Evolutionary conservation across 2,113 vertebrate genomes (phyloP).

Genomic region (Hemiscyllium ocellatum): DNA sequence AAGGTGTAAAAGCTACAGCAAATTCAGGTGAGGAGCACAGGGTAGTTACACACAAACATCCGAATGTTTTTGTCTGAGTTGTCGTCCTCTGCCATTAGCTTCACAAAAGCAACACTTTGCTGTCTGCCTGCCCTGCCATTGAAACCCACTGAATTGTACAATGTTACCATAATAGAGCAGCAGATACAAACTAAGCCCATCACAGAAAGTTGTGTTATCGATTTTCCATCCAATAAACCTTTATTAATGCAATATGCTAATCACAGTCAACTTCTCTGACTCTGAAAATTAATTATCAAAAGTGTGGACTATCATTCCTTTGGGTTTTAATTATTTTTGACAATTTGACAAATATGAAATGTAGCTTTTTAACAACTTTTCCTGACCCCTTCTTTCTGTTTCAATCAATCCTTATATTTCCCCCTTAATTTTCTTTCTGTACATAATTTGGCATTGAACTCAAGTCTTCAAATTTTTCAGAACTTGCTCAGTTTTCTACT

Average conservation of each 20-base stretch:
- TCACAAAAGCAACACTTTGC: neutral
- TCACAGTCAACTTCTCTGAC: neutral
- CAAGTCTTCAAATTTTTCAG: neutral
- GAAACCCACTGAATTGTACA: neutral
- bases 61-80: neutral
- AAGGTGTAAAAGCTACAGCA: neutral
- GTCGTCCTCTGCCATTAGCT: neutral
- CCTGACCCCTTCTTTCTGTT: neutral
- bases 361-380: neutral
- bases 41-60: neutral
- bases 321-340: neutral
- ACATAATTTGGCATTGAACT: neutral
- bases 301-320: neutral
- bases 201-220: neutral
- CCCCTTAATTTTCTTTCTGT: neutral
- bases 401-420: neutral
- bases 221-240: neutral
- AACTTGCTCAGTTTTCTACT: neutral
- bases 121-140: neutral
- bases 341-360: neutral
- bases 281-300: neutral
- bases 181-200: neutral
- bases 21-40: neutral
- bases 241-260: neutral
- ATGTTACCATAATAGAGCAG: neutral